Percentiles rank a stretch among this genome's conserved stretches.
Evolutionary conservation across 2,113 vertebrate genomes (phyloP).

Genomic region (Leptobrachium ailaonicum): DNA sequence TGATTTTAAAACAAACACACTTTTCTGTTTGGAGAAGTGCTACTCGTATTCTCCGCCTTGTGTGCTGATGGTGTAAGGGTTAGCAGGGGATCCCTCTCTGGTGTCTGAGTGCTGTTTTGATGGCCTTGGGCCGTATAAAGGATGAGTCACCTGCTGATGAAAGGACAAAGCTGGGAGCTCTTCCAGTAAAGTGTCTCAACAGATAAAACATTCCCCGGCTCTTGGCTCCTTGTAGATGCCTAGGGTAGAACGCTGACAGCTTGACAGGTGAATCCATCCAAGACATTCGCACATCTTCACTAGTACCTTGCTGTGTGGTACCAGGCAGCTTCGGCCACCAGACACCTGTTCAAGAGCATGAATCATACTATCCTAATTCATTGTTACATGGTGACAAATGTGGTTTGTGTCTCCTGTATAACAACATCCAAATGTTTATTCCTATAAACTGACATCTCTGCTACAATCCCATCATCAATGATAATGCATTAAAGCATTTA

Average conservation of each 20-base stretch:
- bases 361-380: not conserved
- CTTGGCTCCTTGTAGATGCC: not conserved
- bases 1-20: too few species aligned
- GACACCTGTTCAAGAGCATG: conserved; percentile 23
- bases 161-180: conserved; percentile 1
- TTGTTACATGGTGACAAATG: too few species aligned
- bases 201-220: not conserved
- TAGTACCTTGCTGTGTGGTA: conserved; percentile 8
- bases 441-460: too few species aligned
- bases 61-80: not conserved
- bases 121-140: not conserved
- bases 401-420: too few species aligned
- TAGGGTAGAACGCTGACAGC: not conserved
- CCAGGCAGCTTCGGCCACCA: not conserved
- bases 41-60: too few species aligned
- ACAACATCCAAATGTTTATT: too few species aligned
- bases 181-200: not conserved
- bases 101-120: not conserved
- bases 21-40: too few species aligned
- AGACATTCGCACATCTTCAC: not conserved
- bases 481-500: too few species aligned
- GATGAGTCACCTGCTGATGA: conserved; percentile 26
- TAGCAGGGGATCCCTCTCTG: not conserved
- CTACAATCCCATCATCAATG: too few species aligned
- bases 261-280: conserved; percentile 38